Evolutionary conservation across 2,113 vertebrate genomes (phyloP), one percentile per base, ranked within the genome.

Genomic region (Stegostoma tigrinum): DNA sequence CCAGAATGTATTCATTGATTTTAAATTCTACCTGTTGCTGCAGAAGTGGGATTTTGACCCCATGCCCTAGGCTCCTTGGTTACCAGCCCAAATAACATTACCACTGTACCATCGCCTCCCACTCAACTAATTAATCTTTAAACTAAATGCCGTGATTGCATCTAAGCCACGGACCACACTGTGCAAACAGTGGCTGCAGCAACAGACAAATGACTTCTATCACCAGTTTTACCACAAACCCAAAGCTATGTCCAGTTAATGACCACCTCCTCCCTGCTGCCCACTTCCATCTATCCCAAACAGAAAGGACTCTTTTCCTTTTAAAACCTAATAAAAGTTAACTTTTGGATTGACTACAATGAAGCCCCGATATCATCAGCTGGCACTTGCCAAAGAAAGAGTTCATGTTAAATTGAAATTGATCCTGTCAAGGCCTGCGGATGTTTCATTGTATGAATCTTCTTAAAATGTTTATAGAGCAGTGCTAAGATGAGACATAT

Each of bases 261-360:
- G 42, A 14, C 38, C 68, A 45, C 38, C 34, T 68, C 66, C 52
- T 64, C 52, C 1, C 91, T 24, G 12, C 15, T 67, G 34, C 90
- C 48, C n/a, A 14, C 55, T n/a, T 68, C 87, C 23, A 66, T 14
- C 66, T 27, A 45, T 94, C 91, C 66, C 91, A 4, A 94, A 61
- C 87, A 42, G 66, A 66, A 68, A 90, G 87, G 55, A 66, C n/a
- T 21, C 7, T 7, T 68, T 45, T 45, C 91, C 30, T 21, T 94
- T 94, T 67, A 68, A 42, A 17, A 94, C 38, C 91, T 94, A 45
- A 94, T 94, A 94, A 94, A 61, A 68, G 91, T 68, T 42, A 94
- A 10, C 27, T n/a, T 23, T 67, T 94, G 66, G n/a, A 21, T 45
- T 70, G 66, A 67, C 38, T 68, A 68, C 91, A 94, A 19, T 42